Conservation (phyloP, 2,888 invertebrate species). For the Scaptomyza flava region DNA sequence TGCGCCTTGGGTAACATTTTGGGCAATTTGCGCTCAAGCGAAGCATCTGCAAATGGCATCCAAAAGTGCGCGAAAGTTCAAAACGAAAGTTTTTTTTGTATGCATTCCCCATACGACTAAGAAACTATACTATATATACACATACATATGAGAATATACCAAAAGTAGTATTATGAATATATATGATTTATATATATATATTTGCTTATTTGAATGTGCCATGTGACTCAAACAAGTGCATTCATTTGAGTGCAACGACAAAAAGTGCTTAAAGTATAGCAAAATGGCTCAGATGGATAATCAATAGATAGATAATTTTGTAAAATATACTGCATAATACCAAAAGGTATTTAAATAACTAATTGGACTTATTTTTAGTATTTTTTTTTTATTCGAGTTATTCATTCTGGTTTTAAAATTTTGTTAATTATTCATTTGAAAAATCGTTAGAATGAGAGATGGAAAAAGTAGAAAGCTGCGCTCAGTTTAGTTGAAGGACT, state of each 20-base stretch:
- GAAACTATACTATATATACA: slow-evolving; percentile 9
- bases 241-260: background rate
- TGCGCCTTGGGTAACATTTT: slow-evolving; percentile 75
- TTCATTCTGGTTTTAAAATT: too few species aligned
- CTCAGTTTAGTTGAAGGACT: background rate
- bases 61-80: slow-evolving; percentile 63
- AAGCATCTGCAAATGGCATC: slow-evolving; percentile 61
- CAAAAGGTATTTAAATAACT: too few species aligned
- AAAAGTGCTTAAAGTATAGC: too few species aligned
- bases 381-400: too few species aligned
- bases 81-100: slow-evolving; percentile 34
- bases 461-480: background rate
- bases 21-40: slow-evolving; percentile 65
- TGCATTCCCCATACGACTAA: background rate
- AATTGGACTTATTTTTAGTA: too few species aligned
- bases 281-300: too few species aligned
- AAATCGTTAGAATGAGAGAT: too few species aligned
- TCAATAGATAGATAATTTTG: too few species aligned
- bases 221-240: background rate
- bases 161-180: slow-evolving; percentile 1
- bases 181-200: background rate
- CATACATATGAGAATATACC: background rate
- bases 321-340: too few species aligned
- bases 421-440: too few species aligned
- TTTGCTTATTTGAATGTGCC: slow-evolving; percentile 13